These are phyloP conservation scores for Watsonalla cultraria DNA, from an alignment of 2,888 invertebrate species.

Conservation along the genomic window DNA sequence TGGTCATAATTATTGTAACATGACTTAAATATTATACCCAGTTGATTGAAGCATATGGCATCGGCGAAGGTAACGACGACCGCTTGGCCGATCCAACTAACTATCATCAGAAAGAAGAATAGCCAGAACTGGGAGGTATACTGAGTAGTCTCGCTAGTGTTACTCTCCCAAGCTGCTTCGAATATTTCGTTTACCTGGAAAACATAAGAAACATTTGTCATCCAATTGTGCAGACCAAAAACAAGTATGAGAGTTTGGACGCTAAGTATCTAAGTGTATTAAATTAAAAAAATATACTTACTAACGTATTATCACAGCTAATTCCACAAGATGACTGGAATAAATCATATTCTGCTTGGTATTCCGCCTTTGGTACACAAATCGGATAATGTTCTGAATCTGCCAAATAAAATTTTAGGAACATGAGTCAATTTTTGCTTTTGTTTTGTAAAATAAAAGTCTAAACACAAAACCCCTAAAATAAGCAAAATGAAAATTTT, in stretches of 20 bases:
- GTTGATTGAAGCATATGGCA: conserved; percentile 90
- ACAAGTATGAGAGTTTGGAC: no score
- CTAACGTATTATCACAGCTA: conserved; percentile 57
- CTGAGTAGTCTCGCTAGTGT: conserved; percentile 49
- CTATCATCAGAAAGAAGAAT: conserved; percentile 86
- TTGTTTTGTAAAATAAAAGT: no score
- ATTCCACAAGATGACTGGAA: conserved; percentile 66
- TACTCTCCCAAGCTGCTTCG: conserved; percentile 46
- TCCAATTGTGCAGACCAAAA: no score
- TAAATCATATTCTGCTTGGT: conserved; percentile 37
- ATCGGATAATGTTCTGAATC: conserved; percentile 55
- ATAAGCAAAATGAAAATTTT: no score
- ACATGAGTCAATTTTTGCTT: no score
- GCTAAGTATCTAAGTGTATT: no score
- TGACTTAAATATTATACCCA: conserved; percentile 75
- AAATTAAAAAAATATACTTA: conserved; percentile 19
- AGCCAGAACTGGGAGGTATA: conserved; percentile 85
- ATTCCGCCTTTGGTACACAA: conserved; percentile 48
- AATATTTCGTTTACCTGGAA: conserved; percentile 66
- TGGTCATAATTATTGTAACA: not conserved
- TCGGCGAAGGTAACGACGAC: conserved; percentile 93
- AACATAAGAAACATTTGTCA: not conserved
- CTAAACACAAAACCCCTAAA: no score
- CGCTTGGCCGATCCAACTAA: conserved; percentile 91
- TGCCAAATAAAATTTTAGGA: conserved; percentile 16